These are phyloP conservation scores for Paraescarpia echinospica DNA, from an alignment of 1,140 invertebrate species.

Conservation along the genomic window DNA sequence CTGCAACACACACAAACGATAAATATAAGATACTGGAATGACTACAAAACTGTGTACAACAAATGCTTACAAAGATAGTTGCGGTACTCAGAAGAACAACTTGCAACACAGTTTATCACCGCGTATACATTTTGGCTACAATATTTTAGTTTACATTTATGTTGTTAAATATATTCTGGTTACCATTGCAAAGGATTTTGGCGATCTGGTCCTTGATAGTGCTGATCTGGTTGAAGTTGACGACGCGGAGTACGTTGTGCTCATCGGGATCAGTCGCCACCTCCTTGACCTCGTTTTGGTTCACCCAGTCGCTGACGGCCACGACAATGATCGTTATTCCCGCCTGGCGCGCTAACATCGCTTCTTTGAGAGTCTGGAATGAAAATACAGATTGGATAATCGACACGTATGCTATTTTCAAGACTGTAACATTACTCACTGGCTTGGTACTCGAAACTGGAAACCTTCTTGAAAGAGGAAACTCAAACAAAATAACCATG, in stretches of 20 bases:
- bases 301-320: conserved; percentile 20
- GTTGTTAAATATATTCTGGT: neutral
- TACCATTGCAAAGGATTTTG: conserved; percentile 14
- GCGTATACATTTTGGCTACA: too few species aligned
- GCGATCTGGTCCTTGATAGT: neutral
- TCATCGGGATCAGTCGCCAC: conserved; percentile 22
- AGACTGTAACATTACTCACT: neutral
- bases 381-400: neutral
- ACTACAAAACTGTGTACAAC: neutral
- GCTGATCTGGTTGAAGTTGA: conserved; percentile 7
- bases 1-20: conserved; percentile 3
- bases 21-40: neutral
- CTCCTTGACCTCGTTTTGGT: conserved; percentile 20
- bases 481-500: too few species aligned
- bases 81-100: neutral
- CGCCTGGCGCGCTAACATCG: neutral
- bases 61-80: neutral
- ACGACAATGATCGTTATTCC: conserved; percentile 17
- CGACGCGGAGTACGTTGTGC: neutral
- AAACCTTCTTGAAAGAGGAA: too few species aligned
- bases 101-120: too few species aligned
- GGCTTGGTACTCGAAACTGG: too few species aligned
- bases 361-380: conserved; percentile 14
- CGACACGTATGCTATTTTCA: neutral
- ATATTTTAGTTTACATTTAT: neutral